These are phyloP conservation scores for Nothoprocta pentlandii DNA, from an alignment of 2,113 vertebrate species.

Conservation along the genomic window DNA sequence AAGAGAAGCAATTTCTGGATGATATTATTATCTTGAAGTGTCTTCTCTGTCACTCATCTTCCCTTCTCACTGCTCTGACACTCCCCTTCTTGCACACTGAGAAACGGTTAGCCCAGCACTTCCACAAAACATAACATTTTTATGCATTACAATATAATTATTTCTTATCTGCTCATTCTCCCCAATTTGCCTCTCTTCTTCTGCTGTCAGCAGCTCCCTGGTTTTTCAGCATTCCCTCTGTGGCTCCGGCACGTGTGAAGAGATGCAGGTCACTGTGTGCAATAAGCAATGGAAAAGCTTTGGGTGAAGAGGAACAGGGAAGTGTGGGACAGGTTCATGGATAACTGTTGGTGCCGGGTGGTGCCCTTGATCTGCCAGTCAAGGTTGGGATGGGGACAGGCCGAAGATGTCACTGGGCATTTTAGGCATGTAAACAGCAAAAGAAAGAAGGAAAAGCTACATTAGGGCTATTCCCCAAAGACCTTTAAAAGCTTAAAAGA, in stretches of 20 bases:
- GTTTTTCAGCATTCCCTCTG: neutral
- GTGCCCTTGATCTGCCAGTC: neutral
- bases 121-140: neutral
- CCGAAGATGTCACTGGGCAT: neutral
- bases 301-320: neutral
- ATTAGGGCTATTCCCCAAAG: neutral
- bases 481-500: neutral
- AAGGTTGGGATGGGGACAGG: neutral
- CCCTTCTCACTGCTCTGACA: neutral
- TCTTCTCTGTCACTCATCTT: neutral
- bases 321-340: neutral
- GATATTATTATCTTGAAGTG: neutral
- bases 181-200: neutral
- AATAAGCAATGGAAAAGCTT: neutral
- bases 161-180: neutral
- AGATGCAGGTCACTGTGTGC: rapidly evolving
- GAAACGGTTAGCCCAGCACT: neutral
- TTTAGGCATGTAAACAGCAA: neutral
- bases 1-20: neutral
- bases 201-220: neutral
- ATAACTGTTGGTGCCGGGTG: neutral
- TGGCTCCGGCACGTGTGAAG: neutral
- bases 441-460: neutral
- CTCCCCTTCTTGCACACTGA: neutral
- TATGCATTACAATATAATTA: neutral